These are phyloP conservation scores for Calyptomena viridis DNA, from an alignment of 2,113 vertebrate genomes.

Conservation along the genomic window DNA sequence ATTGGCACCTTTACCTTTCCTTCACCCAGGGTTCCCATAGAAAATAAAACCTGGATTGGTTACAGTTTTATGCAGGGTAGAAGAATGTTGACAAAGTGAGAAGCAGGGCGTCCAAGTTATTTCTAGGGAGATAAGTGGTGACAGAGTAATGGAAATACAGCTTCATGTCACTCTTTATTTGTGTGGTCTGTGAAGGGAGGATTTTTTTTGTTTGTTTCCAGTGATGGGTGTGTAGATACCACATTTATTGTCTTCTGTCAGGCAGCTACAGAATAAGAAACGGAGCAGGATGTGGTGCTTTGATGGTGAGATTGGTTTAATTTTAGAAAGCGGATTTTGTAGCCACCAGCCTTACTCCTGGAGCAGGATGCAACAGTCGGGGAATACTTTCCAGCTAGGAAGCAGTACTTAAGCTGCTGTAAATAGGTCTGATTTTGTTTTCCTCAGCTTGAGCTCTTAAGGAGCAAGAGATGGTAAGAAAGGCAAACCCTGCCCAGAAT, in stretches of 20 bases:
- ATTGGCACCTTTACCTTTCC: not conserved
- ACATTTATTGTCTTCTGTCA: not conserved
- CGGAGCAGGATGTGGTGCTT: not conserved
- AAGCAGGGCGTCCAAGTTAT: accelerated
- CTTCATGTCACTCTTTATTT: not conserved
- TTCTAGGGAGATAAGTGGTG: not conserved
- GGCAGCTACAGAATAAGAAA: not conserved
- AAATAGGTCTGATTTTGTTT: not conserved
- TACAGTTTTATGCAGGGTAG: not conserved
- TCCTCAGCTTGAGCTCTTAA: not conserved
- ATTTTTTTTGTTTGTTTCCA: not conserved
- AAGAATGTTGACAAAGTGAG: not conserved
- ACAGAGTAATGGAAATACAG: not conserved
- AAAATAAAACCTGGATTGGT: not conserved
- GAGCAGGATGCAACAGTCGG: not conserved
- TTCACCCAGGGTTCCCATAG: not conserved
- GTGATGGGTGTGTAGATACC: not conserved
- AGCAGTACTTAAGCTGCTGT: not conserved
- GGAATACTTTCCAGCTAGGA: not conserved
- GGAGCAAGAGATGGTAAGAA: not conserved
- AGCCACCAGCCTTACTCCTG: not conserved
- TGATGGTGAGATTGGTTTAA: not conserved
- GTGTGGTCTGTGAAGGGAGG: not conserved
- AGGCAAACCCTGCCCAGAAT: not conserved
- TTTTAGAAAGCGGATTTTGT: slow-evolving; percentile 8